Evolutionary conservation across 2,113 vertebrate genomes (phyloP).

Genomic region (Eudorcas thomsonii): DNA sequence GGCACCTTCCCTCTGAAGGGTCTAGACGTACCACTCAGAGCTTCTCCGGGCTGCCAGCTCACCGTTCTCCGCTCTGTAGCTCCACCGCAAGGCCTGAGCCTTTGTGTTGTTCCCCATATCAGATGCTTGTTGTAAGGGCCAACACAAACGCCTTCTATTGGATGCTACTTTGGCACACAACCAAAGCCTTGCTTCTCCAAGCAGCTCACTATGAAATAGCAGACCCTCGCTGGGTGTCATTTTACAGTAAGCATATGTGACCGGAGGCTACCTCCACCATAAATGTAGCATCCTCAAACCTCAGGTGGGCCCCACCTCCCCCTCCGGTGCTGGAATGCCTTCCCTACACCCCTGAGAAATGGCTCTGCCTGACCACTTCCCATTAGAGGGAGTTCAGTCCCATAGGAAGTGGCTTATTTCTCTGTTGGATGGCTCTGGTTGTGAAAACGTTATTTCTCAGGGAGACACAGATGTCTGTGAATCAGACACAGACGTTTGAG

Average conservation of each 20-base stretch:
- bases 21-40: not conserved
- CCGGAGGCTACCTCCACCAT: not conserved
- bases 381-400: not conserved
- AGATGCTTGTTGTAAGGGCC: not conserved
- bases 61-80: not conserved
- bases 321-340: not conserved
- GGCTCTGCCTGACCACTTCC: not conserved
- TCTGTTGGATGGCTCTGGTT: not conserved
- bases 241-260: not conserved
- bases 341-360: not conserved
- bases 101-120: not conserved
- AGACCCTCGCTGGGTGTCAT: not conserved
- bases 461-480: slow-evolving; percentile 51
- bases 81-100: not conserved
- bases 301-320: not conserved
- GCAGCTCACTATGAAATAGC: not conserved
- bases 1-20: not conserved
- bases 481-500: slow-evolving; percentile 38
- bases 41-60: not conserved
- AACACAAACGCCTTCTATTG: no score
- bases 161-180: not conserved
- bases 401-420: slow-evolving; percentile 6
- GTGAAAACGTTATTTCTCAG: slow-evolving; percentile 39
- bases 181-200: not conserved
- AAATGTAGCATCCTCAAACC: not conserved